Base-by-base conservation (phyloP, 2,888 invertebrate genomes). In the Caenorhabditis afra region DNA sequence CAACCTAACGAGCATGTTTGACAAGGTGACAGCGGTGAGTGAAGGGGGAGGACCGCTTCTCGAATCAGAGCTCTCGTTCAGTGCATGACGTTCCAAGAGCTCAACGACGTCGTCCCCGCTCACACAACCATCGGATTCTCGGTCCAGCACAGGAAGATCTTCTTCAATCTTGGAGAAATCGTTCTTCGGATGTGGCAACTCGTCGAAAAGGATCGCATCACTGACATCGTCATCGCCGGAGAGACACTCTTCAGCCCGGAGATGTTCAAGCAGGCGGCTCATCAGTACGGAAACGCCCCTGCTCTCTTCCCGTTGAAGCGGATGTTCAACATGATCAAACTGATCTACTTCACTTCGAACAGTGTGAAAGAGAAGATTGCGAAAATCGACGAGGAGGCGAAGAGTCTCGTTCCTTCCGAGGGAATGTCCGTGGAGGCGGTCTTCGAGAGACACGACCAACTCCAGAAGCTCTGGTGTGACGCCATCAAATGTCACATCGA, bases 101-200 rank as follows among this genome's bases (percentile, higher is more conserved):
- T 80, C 22, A 61, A 70, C 18, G 73, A 70, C 20, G 61, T 53
- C 8, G 55, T 79, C 1, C 61, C 76, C 10, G 59, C 77, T 84
- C 58, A 86, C 22, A 47, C 47, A n/a, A 47, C 65, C 1, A 64
- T 77, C 20, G 62, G 71, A 16, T 84, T 86, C 22, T 45, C 65
- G n/a, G 55, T 84, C 14, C 81, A 78, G 66, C 89, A 91, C 23
- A 89, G 92, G 67, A 90, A 91, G 45, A 80, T 90, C 1, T 86
- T 92, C 59, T 77, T 92, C 64, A 91, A 91, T 85, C 82, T 91
- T 4, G 83, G 90, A 16, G 90, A 90, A 49, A 78, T 59, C 12
- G 59, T 71, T 81, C 89, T 85, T 20, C 86, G 77, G 76, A 86
- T 74, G 50, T 91, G 80, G 86, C 88, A 70, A 86, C 85, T 73